Conservation (phyloP, 2,113 vertebrate species). For the Thermophis baileyi region DNA sequence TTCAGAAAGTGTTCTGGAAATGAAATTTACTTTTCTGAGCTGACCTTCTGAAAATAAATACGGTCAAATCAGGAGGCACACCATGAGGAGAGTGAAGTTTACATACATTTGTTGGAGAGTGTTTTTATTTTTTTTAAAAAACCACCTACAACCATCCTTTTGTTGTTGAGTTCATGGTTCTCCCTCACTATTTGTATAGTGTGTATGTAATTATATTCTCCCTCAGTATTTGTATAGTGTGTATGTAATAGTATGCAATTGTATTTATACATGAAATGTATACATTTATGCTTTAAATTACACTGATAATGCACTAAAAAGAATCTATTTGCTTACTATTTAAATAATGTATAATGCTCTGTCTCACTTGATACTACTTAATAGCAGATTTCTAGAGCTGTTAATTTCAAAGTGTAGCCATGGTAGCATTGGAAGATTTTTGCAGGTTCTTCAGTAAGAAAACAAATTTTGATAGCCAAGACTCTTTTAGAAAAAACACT, state of each 20-base stretch:
- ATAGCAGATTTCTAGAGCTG: background rate
- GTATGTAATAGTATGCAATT: background rate
- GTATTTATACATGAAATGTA: background rate
- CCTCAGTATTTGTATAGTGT: background rate
- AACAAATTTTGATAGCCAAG: background rate
- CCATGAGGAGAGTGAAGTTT: background rate
- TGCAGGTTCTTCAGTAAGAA: background rate
- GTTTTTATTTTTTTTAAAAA: background rate
- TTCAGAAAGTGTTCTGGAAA: constrained; percentile 8
- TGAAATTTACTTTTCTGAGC: constrained; percentile 21
- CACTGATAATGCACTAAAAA: background rate
- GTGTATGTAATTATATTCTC: background rate
- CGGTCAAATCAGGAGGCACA: background rate
- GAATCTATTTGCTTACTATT: background rate
- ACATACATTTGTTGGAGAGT: background rate
- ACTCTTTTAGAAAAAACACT: background rate
- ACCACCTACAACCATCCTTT: background rate
- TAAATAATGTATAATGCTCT: background rate
- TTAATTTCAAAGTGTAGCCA: background rate
- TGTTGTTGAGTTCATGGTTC: background rate
- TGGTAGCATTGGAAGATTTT: background rate
- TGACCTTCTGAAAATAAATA: constrained; percentile 21
- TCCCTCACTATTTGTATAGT: background rate
- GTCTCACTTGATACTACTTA: background rate
- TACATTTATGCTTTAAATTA: background rate